phyloP scores from a whole-genome alignment of 2,888 invertebrate genomes.

The Proisotoma minuta region DNA sequence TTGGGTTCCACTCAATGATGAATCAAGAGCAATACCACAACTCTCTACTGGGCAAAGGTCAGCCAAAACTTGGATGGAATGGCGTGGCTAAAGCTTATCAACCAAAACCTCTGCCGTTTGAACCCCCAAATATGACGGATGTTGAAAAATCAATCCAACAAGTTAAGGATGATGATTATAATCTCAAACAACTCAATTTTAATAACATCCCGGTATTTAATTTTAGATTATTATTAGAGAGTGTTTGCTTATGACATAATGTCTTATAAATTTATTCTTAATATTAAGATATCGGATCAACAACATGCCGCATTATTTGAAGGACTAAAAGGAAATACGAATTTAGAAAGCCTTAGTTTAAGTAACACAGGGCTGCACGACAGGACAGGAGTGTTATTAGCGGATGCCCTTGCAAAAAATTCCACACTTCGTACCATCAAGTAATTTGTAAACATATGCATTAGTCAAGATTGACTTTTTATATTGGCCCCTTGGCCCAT shows the following conservation, averaged over 20 bases:
- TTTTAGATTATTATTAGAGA: neutral
- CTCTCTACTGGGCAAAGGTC: slow-evolving; percentile 85
- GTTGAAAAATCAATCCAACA: slow-evolving; percentile 86
- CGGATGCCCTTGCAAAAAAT: slow-evolving; percentile 76
- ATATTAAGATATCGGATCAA: slow-evolving; percentile 97
- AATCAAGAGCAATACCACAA: slow-evolving; percentile 89
- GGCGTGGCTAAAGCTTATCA: slow-evolving; percentile 93
- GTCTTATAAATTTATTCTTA: neutral
- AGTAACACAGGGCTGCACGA: slow-evolving; percentile 92
- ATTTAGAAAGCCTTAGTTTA: slow-evolving; percentile 83
- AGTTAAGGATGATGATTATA: slow-evolving; percentile 81
- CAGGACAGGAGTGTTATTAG: slow-evolving; percentile 73
- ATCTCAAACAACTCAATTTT: slow-evolving; percentile 88
- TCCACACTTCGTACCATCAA: slow-evolving; percentile 75
- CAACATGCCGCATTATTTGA: slow-evolving; percentile 84
- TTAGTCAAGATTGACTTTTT: neutral
- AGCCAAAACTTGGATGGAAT: slow-evolving; percentile 66
- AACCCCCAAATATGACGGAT: slow-evolving; percentile 95
- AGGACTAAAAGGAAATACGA: slow-evolving; percentile 81
- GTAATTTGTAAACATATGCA: slow-evolving; percentile 48
- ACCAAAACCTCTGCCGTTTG: slow-evolving; percentile 84
- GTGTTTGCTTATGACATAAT: neutral
- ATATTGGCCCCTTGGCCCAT: neutral
- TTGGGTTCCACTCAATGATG: slow-evolving; percentile 99
- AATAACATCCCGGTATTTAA: slow-evolving; percentile 92